Conservation (phyloP, 64 coral and sea anemone species). For the Pocillopora damicornis region DNA sequence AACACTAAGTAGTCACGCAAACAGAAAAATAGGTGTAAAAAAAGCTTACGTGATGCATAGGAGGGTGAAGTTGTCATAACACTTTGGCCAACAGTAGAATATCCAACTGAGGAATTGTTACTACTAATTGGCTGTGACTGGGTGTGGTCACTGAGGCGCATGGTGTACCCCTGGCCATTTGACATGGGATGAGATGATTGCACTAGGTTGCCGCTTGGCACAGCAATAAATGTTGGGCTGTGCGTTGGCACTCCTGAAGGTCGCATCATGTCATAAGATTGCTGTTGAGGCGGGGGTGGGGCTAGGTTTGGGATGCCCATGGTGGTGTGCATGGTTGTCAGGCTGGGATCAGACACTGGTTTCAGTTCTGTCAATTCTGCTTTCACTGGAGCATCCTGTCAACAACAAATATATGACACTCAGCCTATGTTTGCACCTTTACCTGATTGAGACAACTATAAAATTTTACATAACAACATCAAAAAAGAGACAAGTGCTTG, state of each 20-base stretch:
- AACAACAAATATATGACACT: background rate
- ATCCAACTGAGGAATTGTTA: constrained; percentile 4
- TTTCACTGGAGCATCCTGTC: constrained; percentile 68
- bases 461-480: too few species aligned
- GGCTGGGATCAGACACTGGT: constrained; percentile 63
- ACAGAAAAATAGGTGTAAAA: background rate
- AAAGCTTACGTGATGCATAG: constrained; percentile 14
- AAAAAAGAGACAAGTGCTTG: too few species aligned
- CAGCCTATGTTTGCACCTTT: background rate
- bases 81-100: constrained; percentile 13
- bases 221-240: constrained; percentile 63
- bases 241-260: constrained; percentile 14
- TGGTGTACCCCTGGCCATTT: constrained; percentile 25
- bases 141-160: constrained; percentile 19
- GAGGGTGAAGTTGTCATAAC: constrained; percentile 38
- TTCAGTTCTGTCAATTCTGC: constrained; percentile 85
- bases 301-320: constrained; percentile 54
- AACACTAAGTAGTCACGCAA: background rate
- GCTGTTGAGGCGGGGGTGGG: constrained; percentile 54
- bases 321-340: constrained; percentile 57
- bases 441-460: too few species aligned
- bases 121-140: background rate
- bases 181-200: constrained; percentile 21
- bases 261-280: constrained; percentile 54
- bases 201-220: constrained; percentile 32